A percentile compares a stretch with the other conserved stretches of the same genome.
phyloP scores from a whole-genome alignment of 2,797 vertebrate species.

The Falco naumanni region DNA sequence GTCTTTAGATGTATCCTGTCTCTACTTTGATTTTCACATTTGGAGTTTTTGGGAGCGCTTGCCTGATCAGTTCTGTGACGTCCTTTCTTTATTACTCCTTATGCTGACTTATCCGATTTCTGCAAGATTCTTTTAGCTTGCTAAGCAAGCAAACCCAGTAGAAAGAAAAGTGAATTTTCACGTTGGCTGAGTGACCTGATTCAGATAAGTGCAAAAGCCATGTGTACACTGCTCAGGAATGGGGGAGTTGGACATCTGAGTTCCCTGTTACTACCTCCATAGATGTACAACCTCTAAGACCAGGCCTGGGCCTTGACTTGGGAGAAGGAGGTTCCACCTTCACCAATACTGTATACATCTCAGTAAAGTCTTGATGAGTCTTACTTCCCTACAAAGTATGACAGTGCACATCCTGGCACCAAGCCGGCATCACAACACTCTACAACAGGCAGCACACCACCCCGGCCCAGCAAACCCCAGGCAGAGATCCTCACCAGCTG shows the following conservation, averaged over 20 bases:
- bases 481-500: neutral
- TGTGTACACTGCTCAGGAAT: neutral
- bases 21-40: neutral
- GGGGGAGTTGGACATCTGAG: neutral
- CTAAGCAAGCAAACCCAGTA: neutral
- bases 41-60: neutral
- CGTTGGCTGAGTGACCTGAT: neutral
- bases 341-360: neutral
- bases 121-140: neutral
- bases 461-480: neutral
- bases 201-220: neutral
- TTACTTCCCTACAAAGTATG: neutral
- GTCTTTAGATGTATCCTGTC: neutral
- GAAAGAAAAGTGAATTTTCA: neutral
- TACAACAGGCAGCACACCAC: neutral
- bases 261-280: rapidly evolving
- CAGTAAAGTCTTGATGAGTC: neutral
- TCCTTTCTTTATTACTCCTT: neutral
- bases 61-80: neutral
- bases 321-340: neutral
- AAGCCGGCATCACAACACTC: too few relatives aligned
- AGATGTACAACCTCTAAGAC: neutral
- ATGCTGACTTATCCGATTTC: neutral
- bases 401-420: neutral
- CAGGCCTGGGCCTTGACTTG: neutral